Conservation (phyloP, 2,113 vertebrate species). For the Monopterus albus region DNA sequence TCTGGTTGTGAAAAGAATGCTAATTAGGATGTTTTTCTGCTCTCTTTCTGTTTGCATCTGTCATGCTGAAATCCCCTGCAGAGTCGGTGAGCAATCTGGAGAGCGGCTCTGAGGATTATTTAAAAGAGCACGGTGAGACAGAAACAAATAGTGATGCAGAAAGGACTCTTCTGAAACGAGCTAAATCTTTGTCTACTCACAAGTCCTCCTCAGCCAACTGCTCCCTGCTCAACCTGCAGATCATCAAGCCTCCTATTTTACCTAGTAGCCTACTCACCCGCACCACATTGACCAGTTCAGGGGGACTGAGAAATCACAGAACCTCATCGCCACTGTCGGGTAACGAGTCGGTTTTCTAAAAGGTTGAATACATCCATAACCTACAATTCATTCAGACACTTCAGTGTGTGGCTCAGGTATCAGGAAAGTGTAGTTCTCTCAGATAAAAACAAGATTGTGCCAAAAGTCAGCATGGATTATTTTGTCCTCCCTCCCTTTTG, state of each 20-base stretch:
- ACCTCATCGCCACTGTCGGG: slow-evolving; percentile 84
- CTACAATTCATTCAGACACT: not conserved
- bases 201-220: slow-evolving; percentile 79
- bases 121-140: slow-evolving; percentile 87
- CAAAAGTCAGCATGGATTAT: not conserved
- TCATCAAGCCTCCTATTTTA: slow-evolving; percentile 82
- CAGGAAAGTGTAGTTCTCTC: slow-evolving; percentile 7
- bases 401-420: not conserved
- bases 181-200: slow-evolving; percentile 65
- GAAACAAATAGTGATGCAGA: slow-evolving; percentile 89
- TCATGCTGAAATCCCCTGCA: slow-evolving; percentile 65
- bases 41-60: slow-evolving; percentile 14
- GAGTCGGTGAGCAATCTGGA: slow-evolving; percentile 94
- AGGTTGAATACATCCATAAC: not conserved
- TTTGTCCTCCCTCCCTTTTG: not conserved
- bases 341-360: slow-evolving; percentile 59
- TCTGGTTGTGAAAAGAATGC: slow-evolving; percentile 33
- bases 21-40: slow-evolving; percentile 36
- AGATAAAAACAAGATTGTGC: not conserved
- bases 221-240: slow-evolving; percentile 86
- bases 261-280: slow-evolving; percentile 59
- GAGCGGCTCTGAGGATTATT: slow-evolving; percentile 90
- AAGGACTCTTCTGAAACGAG: slow-evolving; percentile 80
- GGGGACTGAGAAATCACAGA: slow-evolving; percentile 80
- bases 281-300: slow-evolving; percentile 79